Evolutionary conservation across 2,113 vertebrate genomes (phyloP), one percentile per base, ranked within the genome.

Genomic region (Nannobrachium achirus): DNA sequence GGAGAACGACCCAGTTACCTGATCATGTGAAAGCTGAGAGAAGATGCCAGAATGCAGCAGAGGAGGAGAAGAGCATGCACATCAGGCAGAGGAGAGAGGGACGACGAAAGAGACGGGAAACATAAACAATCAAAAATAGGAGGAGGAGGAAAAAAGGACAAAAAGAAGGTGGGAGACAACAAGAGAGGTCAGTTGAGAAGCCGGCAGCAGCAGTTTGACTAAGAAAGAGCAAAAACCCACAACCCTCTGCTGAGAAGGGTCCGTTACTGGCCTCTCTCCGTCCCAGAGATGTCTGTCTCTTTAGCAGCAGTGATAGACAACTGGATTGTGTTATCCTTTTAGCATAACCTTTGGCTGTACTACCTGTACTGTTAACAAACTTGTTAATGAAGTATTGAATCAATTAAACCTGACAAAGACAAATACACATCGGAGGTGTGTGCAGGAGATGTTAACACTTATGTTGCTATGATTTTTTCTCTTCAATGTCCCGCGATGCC

Each of bases 21-120:
- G 97, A 98, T 98, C 93, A 95, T 93, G 95, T 99, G 97, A 98
- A 96, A 99, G 95, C 97, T 99, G 96, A 95, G 94, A 96, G 94
- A 96, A 94, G 95, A 95, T 92, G 95, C 96, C 97, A 96, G 93
- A 96, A 94, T 96, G 95, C 97, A 98, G 97, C 96, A 95, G 93
- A 95, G 81, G 75, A 69, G 93, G 93, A 88, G 94, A 92, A 94
- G 94, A 93, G 94, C 94, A 96, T 96, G 95, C 95, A 94, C 91
- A 91, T 91, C 91, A 92, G 93, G 95, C 94, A 95, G 93, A 96
- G 93, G 89, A 89, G 91, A 93, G 92, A 88, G 86, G 91, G 91
- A 86, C 66, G 20, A 69, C 16, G 44, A 69, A 25, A 7, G 64
- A 42, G 40, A 55, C 41, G 48, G 63, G 16, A 41, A 41, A 33